Conservation (phyloP, 1,140 invertebrate species). For the Hycleus cichorii region DNA sequence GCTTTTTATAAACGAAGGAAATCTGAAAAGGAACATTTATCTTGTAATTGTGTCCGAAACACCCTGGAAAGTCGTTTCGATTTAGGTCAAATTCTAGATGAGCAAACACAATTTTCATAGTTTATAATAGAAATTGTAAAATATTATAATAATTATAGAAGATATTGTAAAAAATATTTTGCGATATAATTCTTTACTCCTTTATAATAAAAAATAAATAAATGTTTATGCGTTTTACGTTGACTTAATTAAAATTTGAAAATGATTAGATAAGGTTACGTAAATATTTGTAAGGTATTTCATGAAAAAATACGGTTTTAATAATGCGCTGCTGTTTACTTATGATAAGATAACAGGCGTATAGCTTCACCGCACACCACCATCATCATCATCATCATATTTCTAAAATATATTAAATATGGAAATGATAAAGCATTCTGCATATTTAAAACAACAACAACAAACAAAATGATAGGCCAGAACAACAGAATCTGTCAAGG, state of each 20-base stretch:
- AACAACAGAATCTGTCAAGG: not conserved
- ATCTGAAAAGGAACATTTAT: too few relatives aligned
- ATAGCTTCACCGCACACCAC: not conserved
- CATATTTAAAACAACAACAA: constrained; percentile 2
- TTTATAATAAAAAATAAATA: too few relatives aligned
- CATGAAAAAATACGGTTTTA: constrained; percentile 11
- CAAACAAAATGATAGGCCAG: too few relatives aligned
- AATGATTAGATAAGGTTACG: constrained; percentile 10
- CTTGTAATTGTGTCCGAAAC: too few relatives aligned
- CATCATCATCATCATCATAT: not conserved
- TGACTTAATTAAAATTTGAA: constrained; percentile 13
- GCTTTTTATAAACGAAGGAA: too few relatives aligned
- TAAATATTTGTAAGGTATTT: constrained; percentile 13
- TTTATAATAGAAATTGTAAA: too few relatives aligned
- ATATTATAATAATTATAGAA: too few relatives aligned
- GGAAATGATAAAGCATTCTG: constrained; percentile 6
- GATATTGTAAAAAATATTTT: too few relatives aligned
- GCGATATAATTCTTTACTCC: too few relatives aligned
- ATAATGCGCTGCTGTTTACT: constrained; percentile 11
- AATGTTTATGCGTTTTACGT: not conserved
- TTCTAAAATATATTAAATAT: constrained; percentile 14
- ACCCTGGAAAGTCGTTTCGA: too few relatives aligned
- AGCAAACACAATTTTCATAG: too few relatives aligned
- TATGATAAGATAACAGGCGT: constrained; percentile 11
- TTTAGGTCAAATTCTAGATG: too few relatives aligned